These are phyloP conservation scores for Diarsia dahlii DNA, from an alignment of 2,888 invertebrate genomes.

Conservation along the genomic window DNA sequence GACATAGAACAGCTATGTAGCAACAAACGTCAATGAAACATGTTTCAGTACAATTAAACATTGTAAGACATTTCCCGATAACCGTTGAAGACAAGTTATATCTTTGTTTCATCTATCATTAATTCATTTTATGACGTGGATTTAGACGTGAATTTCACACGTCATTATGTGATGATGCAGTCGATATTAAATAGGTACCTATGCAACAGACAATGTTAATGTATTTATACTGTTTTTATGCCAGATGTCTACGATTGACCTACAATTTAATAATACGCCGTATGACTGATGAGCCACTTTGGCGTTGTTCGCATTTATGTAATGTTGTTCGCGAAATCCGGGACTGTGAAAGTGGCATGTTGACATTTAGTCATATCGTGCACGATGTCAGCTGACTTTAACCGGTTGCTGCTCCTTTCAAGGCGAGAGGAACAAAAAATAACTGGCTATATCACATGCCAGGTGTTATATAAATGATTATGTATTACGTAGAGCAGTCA, in stretches of 20 bases:
- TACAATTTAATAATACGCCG: slow-evolving; percentile 20
- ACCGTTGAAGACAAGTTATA: slow-evolving; percentile 16
- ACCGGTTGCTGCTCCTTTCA: slow-evolving; percentile 63
- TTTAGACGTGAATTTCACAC: slow-evolving; percentile 21
- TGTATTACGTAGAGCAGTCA: slow-evolving; percentile 35
- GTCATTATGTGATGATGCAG: slow-evolving; percentile 20
- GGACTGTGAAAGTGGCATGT: slow-evolving; percentile 73
- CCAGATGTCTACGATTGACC: slow-evolving; percentile 12
- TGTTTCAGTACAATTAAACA: slow-evolving; percentile 12
- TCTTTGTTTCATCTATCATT: slow-evolving; percentile 20
- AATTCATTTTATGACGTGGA: slow-evolving; percentile 17
- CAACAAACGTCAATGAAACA: slow-evolving; percentile 11
- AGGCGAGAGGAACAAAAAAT: slow-evolving; percentile 58
- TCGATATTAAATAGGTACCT: not conserved
- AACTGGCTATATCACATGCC: slow-evolving; percentile 31
- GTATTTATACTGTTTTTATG: slow-evolving; percentile 16
- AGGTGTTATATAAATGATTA: slow-evolving; percentile 45
- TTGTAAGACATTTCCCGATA: slow-evolving; percentile 11
- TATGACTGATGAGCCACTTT: slow-evolving; percentile 41
- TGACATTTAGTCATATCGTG: slow-evolving; percentile 71
- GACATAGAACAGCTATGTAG: slow-evolving; percentile 9
- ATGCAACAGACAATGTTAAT: slow-evolving; percentile 21
- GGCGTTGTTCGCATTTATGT: slow-evolving; percentile 41
- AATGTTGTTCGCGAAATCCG: slow-evolving; percentile 58
- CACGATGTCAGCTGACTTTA: slow-evolving; percentile 50